Evolutionary conservation across 2,888 invertebrate species (phyloP).

Genomic region (Gymnocheta viridis): DNA sequence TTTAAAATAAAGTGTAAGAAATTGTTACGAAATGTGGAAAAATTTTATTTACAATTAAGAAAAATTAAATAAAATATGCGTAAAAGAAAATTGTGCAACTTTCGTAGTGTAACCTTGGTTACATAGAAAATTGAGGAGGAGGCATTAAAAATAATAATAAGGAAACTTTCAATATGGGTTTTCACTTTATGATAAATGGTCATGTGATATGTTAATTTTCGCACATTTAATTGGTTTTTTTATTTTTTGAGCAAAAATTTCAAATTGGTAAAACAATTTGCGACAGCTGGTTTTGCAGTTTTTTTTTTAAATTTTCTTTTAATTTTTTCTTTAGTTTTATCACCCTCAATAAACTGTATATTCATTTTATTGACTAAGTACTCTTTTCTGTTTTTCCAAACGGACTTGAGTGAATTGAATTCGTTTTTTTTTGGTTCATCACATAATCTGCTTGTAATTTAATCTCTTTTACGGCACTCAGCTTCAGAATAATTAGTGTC

Average conservation of each 20-base stretch:
- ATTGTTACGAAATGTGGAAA: not conserved
- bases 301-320: no score
- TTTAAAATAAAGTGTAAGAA: not conserved
- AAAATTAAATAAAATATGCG: not conserved
- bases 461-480: not conserved
- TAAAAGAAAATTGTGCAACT: not conserved
- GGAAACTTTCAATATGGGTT: no score
- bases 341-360: not conserved
- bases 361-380: not conserved
- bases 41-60: not conserved
- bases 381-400: not conserved
- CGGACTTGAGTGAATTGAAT: not conserved
- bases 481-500: constrained; percentile 2
- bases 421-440: not conserved
- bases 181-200: no score
- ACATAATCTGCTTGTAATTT: not conserved
- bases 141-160: no score
- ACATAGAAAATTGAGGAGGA: not conserved
- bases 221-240: no score
- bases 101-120: not conserved
- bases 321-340: not conserved
- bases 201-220: no score
- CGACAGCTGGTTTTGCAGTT: no score
- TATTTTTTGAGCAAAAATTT: no score
- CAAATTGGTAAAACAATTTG: no score